phyloP scores from a whole-genome alignment of 2,888 invertebrate species.

The Lasiommata megera region DNA sequence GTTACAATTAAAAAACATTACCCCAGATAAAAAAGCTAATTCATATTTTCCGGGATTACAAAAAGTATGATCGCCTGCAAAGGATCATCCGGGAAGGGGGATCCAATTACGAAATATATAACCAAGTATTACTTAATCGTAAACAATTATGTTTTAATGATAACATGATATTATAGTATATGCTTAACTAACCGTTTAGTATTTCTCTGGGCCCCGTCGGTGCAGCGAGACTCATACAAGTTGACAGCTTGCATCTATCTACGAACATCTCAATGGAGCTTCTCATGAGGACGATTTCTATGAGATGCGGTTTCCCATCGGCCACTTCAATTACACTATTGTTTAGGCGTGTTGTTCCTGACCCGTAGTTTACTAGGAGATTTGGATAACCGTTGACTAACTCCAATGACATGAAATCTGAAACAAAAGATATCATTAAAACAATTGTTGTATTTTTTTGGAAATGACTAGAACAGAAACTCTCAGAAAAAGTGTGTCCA shows the following conservation, averaged over 20 bases:
- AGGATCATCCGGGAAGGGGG: no score
- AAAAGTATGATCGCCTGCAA: no score
- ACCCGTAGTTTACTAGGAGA: slow-evolving; percentile 93
- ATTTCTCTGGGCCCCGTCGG: slow-evolving; percentile 87
- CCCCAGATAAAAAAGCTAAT: no score
- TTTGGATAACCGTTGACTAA: slow-evolving; percentile 91
- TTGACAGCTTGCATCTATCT: slow-evolving; percentile 86
- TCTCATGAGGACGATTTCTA: slow-evolving; percentile 88
- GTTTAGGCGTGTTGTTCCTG: slow-evolving; percentile 87
- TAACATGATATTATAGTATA: no score
- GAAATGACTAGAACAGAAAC: no score
- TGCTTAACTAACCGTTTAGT: slow-evolving; percentile 79
- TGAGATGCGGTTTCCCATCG: slow-evolving; percentile 92
- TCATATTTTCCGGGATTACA: no score
- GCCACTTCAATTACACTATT: slow-evolving; percentile 87
- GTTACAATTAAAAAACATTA: no score
- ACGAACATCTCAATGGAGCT: slow-evolving; percentile 88
- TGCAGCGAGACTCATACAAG: slow-evolving; percentile 86
- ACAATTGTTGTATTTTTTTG: no score
- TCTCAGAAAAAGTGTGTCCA: no score
- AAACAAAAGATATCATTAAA: slow-evolving; percentile 22
- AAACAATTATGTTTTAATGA: no score
- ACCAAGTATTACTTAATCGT: no score
- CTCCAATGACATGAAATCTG: slow-evolving; percentile 95
- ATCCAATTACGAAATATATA: no score